Conservation (phyloP, 2,113 vertebrate species). For the Plecotus auritus region DNA sequence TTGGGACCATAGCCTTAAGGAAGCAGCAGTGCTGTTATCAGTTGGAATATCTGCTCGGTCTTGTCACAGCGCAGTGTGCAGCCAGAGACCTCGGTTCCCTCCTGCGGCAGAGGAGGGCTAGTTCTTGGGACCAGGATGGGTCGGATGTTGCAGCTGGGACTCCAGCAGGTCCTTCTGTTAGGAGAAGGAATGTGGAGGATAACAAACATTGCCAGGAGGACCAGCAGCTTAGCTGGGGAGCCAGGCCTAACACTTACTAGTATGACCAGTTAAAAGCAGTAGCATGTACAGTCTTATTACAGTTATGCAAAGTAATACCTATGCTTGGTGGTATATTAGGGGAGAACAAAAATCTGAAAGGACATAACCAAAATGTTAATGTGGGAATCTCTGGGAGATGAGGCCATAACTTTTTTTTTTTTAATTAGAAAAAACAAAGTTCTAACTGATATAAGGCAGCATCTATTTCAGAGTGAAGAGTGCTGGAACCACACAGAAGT, state of each 20-base stretch:
- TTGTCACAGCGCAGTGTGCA: not conserved
- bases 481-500: not conserved
- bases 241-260: not conserved
- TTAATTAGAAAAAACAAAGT: not conserved
- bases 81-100: not conserved
- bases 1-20: not conserved
- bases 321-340: not conserved
- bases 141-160: not conserved
- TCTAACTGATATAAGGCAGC: not conserved
- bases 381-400: not conserved
- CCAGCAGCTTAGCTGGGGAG: not conserved
- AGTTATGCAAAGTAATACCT: not conserved
- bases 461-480: not conserved
- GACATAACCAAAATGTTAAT: not conserved
- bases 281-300: fast-evolving
- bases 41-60: not conserved
- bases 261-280: not conserved
- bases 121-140: not conserved
- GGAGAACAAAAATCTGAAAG: not conserved
- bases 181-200: not conserved
- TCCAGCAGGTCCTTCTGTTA: not conserved
- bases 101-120: not conserved
- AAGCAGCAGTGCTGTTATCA: not conserved
- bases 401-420: not conserved
- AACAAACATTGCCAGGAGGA: not conserved